A percentile compares a stretch with the other conserved stretches of the same genome.
These are phyloP conservation scores for Exephanes ischioxanthus DNA, from an alignment of 2,888 invertebrate genomes.

Conservation along the genomic window DNA sequence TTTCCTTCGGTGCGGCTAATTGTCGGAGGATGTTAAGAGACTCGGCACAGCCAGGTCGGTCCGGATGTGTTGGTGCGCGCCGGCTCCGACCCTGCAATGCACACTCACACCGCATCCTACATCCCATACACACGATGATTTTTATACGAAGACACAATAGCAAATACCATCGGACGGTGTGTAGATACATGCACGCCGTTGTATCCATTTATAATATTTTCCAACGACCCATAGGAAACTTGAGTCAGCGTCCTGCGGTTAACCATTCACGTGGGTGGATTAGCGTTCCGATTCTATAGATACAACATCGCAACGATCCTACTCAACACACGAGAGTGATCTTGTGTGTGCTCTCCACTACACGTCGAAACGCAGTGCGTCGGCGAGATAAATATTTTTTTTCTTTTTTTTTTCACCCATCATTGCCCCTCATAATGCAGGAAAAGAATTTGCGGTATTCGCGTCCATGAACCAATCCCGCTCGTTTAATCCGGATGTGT, in stretches of 20 bases:
- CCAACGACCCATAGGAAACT: conserved; percentile 42
- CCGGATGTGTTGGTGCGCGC: conserved; percentile 28
- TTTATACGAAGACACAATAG: conserved; percentile 37
- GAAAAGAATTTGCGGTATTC: conserved; percentile 30
- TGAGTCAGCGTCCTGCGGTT: conserved; percentile 46
- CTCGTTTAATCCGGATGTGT: conserved; percentile 27
- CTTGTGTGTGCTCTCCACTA: background rate
- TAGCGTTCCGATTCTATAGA: conserved; percentile 48
- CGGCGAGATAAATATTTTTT: conserved; percentile 31
- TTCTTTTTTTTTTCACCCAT: background rate
- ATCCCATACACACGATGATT: conserved; percentile 20
- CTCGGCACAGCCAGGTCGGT: conserved; percentile 30
- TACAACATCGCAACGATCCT: conserved; percentile 25
- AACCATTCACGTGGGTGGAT: conserved; percentile 60
- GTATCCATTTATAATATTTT: conserved; percentile 46
- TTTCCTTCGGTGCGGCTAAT: conserved; percentile 71
- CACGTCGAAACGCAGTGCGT: conserved; percentile 35
- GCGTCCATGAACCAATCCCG: conserved; percentile 38
- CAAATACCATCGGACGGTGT: conserved; percentile 11
- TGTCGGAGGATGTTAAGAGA: conserved; percentile 70
- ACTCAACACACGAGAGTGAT: background rate
- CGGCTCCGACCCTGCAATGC: background rate
- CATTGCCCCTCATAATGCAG: background rate
- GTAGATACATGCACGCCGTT: background rate
- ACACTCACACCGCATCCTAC: conserved; percentile 17